Percentiles rank a stretch among this genome's conserved stretches.
These are phyloP conservation scores for Sesamia nonagrioides DNA, from an alignment of 1,140 invertebrate genomes.

Conservation along the genomic window DNA sequence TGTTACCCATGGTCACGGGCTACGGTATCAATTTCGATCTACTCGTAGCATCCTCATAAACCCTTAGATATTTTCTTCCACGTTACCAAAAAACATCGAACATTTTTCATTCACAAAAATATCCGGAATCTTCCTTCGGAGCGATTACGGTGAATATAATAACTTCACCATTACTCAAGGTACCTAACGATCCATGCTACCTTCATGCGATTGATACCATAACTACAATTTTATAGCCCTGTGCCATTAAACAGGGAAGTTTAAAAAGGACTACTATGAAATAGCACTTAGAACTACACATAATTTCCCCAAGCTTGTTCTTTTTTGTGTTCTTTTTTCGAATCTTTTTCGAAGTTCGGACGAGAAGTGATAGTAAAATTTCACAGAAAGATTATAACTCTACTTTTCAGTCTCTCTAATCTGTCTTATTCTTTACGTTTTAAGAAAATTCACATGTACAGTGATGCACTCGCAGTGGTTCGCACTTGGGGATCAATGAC, in stretches of 20 bases:
- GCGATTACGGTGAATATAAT: conserved; percentile 26
- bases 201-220: conserved; percentile 47
- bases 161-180: conserved; percentile 42
- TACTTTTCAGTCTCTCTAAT: too few species aligned
- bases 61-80: background rate
- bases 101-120: conserved; percentile 20
- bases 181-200: conserved; percentile 39
- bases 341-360: too few species aligned
- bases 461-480: too few species aligned
- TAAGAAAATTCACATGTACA: too few species aligned
- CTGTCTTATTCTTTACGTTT: too few species aligned
- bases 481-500: too few species aligned
- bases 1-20: too few species aligned
- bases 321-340: too few species aligned
- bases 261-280: background rate
- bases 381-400: too few species aligned
- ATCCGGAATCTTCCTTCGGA: conserved; percentile 9
- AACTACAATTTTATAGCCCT: conserved; percentile 47
- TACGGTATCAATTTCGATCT: too few species aligned
- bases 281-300: background rate
- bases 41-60: background rate
- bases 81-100: background rate
- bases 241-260: background rate
- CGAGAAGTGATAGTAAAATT: too few species aligned
- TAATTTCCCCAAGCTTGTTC: background rate